phyloP scores from a whole-genome alignment of 2,113 vertebrate species.

The Hirundichthys speculiger region DNA sequence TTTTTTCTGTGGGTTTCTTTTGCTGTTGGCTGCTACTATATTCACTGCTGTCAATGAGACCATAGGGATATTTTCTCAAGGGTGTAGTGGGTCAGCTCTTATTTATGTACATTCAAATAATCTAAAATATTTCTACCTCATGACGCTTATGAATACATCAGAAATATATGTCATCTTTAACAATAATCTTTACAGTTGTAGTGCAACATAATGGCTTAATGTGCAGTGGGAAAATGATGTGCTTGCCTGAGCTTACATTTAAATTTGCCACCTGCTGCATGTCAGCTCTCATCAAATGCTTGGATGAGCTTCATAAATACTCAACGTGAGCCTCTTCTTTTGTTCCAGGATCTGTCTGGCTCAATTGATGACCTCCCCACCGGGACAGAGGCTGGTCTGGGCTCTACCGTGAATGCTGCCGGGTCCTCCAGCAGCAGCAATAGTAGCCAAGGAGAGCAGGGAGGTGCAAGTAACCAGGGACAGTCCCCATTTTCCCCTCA shows the following conservation, averaged over 20 bases:
- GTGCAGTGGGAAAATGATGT: constrained; percentile 10
- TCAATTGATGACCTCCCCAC: constrained; percentile 97
- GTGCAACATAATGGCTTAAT: constrained; percentile 22
- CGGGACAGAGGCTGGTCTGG: constrained; percentile 90
- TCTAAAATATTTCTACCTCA: constrained; percentile 7
- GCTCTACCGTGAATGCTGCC: constrained; percentile 86
- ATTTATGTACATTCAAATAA: not conserved
- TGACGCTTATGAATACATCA: not conserved
- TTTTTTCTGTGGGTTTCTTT: constrained; percentile 40
- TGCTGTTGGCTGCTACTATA: constrained; percentile 15
- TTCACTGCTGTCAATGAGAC: constrained; percentile 30
- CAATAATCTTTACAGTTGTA: not conserved
- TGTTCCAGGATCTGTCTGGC: constrained; percentile 92
- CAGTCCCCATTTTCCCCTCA: constrained; percentile 96
- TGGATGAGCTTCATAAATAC: constrained; percentile 37
- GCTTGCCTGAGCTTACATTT: constrained; percentile 27
- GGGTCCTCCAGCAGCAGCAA: constrained; percentile 82
- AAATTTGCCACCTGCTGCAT: constrained; percentile 38
- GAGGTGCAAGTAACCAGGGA: constrained; percentile 83
- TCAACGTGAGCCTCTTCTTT: constrained; percentile 37
- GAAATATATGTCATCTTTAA: constrained; percentile 10
- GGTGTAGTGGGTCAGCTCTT: not conserved
- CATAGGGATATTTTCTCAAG: not conserved
- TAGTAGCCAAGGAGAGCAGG: constrained; percentile 91
- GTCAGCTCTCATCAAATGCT: constrained; percentile 44